Evolutionary conservation across 2,113 vertebrate genomes (phyloP).

Genomic region (Poecilia latipinna): DNA sequence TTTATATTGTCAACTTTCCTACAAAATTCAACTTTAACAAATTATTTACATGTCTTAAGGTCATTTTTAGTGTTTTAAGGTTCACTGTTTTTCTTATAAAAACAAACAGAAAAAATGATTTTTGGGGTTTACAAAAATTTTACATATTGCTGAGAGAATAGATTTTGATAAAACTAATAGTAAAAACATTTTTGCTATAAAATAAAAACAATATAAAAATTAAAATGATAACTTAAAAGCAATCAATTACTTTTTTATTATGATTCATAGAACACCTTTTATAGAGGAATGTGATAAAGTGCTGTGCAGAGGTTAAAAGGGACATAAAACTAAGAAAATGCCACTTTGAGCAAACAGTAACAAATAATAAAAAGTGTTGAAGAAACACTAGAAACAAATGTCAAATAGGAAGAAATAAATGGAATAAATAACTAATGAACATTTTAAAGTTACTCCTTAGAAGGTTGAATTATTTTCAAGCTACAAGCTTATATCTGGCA

Average conservation of each 20-base stretch:
- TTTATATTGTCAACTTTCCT: background rate
- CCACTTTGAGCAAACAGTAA: conserved; percentile 63
- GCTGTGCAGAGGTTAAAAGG: background rate
- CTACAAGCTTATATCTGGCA: conserved; percentile 81
- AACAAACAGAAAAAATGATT: too few relatives aligned
- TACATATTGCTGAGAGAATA: conserved; percentile 21
- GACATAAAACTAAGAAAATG: conserved; percentile 60
- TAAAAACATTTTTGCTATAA: background rate
- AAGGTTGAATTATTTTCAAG: conserved; percentile 83
- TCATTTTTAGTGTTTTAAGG: conserved; percentile 10
- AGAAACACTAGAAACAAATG: background rate
- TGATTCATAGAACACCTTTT: background rate
- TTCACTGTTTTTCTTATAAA: background rate
- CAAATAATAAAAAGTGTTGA: background rate
- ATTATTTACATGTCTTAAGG: conserved; percentile 10
- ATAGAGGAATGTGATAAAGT: background rate
- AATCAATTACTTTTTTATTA: background rate
- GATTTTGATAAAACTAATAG: background rate
- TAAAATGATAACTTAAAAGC: background rate
- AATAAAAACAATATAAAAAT: background rate
- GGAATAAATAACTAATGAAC: background rate
- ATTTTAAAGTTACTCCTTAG: conserved; percentile 75
- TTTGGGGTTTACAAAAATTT: background rate
- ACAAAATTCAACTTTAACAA: background rate
- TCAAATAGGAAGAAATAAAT: background rate